Conservation (phyloP, 2,797 vertebrate genomes). For the Saxicola maurus region DNA sequence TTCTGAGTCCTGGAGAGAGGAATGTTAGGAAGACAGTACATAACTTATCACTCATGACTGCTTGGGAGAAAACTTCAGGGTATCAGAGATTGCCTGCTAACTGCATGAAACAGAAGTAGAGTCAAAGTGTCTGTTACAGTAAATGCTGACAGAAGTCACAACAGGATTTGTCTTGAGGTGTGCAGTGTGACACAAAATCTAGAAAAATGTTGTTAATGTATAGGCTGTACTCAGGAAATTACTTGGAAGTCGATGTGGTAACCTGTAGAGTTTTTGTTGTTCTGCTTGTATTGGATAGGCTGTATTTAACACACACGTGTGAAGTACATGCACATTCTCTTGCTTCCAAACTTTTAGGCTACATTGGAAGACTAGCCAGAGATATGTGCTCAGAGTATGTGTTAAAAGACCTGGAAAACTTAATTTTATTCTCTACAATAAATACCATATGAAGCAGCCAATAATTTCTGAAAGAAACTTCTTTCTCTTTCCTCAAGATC, state of each 20-base stretch:
- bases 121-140: neutral
- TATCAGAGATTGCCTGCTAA: neutral
- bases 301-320: neutral
- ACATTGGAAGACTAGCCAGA: neutral
- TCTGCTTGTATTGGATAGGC: neutral
- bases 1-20: neutral
- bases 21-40: neutral
- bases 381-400: neutral
- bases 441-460: neutral
- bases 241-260: neutral
- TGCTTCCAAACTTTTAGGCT: neutral
- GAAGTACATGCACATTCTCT: neutral
- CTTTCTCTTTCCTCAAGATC: rapidly evolving
- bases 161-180: neutral
- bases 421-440: neutral
- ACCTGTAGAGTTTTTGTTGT: neutral
- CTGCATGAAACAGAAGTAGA: neutral
- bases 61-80: neutral
- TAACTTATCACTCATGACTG: neutral
- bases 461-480: neutral
- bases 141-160: neutral
- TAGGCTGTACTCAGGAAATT: neutral
- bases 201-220: rapidly evolving
- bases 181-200: neutral
- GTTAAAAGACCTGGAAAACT: neutral